Base-by-base conservation (phyloP, 2,888 invertebrate genomes). In the Eilema griseolum region DNA sequence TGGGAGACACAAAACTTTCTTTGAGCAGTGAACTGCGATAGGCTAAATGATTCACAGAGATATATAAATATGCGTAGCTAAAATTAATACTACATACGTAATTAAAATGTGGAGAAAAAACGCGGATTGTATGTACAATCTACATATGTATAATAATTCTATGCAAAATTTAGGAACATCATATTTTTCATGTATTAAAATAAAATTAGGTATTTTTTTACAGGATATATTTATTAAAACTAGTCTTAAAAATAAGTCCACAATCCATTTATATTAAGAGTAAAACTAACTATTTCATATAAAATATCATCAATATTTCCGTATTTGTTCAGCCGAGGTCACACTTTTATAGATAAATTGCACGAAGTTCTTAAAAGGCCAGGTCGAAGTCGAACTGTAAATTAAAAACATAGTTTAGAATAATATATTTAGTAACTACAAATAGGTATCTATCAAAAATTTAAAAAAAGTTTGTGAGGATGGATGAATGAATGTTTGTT, bases 351-450 rank as follows among this genome's bases (percentile, higher is more conserved):
- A 5, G n/a, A n/a, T 52, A 57, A n/a, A 20, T 52, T 52, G 24
- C 61, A 37, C 56, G 59, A n/a, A n/a, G 46, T 37, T 31, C 56
- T 72, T 80, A 82, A 61, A 80, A 75, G 33, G 65, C 69, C 3
- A 80, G 61, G 33, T 78, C 62, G 33, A 80, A 82, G 0, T 78
- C 72, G 28, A 80, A 75, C 80, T 80, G 80, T 57, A 71, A 75
- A 72, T 65, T 11, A 67, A 70, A 74, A 56, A 5, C 10, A 33
- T 23, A 24, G 60, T 37, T 37, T 37, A 12, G 14, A 33, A 5
- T 24, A 37, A 52, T 46, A 33, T 46, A 33, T n/a, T 26, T 20
- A 64, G 28, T 46, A 16, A 4, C 16, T 41, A 4, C 16, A 16
- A 16, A 0, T 16, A 16, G 4, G 5, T 41, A 41, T 4, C 1